These are phyloP conservation scores for Cephus sareptanus DNA, from an alignment of 2,888 invertebrate species.

Conservation along the genomic window DNA sequence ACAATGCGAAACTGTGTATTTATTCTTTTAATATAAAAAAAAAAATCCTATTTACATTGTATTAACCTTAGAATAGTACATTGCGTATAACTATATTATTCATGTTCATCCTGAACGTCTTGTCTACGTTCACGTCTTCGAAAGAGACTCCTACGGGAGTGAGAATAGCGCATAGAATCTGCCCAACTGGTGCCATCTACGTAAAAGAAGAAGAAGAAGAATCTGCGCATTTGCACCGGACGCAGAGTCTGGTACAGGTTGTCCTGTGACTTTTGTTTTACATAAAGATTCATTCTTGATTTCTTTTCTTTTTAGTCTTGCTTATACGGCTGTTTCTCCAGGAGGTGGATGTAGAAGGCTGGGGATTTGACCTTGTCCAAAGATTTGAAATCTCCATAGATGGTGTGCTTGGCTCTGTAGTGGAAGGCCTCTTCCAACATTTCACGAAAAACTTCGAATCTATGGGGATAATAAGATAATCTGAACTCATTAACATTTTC, in stretches of 20 bases:
- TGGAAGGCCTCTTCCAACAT: constrained; percentile 81
- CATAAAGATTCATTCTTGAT: not conserved
- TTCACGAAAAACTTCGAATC: constrained; percentile 75
- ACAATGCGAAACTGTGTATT: not conserved
- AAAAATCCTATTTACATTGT: not conserved
- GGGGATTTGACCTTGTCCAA: constrained; percentile 74
- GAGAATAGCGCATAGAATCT: not conserved
- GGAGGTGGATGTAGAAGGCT: constrained; percentile 87
- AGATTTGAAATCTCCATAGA: constrained; percentile 86
- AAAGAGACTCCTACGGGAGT: not conserved
- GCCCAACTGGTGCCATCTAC: too few species aligned
- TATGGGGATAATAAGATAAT: constrained; percentile 89
- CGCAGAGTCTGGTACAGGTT: not conserved
- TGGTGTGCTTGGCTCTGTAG: constrained; percentile 72
- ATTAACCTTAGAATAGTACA: not conserved
- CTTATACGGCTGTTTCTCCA: constrained; percentile 71
- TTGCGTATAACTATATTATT: not conserved
- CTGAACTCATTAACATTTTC: constrained; percentile 79
- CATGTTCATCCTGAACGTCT: not conserved
- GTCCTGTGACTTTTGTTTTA: not conserved
- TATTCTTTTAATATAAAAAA: not conserved
- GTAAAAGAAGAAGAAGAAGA: too few species aligned
- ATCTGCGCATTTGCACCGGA: not conserved
- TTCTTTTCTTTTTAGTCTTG: not conserved
- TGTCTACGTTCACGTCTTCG: not conserved